phyloP scores from a whole-genome alignment of 1,140 invertebrate species.

The Daktulosphaira vitifoliae region DNA sequence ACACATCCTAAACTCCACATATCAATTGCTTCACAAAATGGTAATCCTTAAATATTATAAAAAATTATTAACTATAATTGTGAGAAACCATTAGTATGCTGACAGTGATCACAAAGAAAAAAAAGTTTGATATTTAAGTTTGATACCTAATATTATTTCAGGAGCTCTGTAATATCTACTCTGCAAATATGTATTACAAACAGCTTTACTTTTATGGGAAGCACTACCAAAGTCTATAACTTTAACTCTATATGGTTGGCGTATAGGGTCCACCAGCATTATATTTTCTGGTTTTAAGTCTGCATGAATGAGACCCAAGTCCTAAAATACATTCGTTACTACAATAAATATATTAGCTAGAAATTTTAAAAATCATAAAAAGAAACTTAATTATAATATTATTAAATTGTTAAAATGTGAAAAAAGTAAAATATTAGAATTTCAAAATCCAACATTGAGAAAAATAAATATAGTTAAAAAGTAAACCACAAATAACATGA shows the following conservation, averaged over 20 bases:
- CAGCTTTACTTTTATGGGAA: constrained; percentile 96
- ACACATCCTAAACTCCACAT: constrained; percentile 99
- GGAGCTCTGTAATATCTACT: constrained; percentile 98
- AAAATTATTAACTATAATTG: no score
- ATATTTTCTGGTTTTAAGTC: constrained; percentile 99
- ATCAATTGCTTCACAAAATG: constrained; percentile 99
- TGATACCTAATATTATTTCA: constrained; percentile 86
- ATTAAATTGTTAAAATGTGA: no score
- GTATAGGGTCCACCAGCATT: constrained; percentile 95
- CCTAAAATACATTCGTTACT: constrained; percentile 61
- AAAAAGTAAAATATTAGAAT: no score
- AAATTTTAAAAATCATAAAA: constrained; percentile 27
- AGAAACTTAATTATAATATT: not conserved
- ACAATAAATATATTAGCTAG: no score
- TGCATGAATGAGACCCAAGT: constrained; percentile 97
- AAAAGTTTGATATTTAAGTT: constrained; percentile 9
- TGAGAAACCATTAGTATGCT: not conserved
- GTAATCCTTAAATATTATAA: constrained; percentile 55
- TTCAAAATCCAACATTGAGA: no score
- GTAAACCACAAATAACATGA: no score
- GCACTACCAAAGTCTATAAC: constrained; percentile 99
- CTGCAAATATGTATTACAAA: constrained; percentile 98
- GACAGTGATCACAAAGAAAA: not conserved
- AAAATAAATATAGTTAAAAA: no score
- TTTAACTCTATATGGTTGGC: constrained; percentile 94